Evolutionary conservation across 2,797 vertebrate genomes (phyloP), one percentile per base, ranked within the genome.

Genomic region (Taenioides sp.): DNA sequence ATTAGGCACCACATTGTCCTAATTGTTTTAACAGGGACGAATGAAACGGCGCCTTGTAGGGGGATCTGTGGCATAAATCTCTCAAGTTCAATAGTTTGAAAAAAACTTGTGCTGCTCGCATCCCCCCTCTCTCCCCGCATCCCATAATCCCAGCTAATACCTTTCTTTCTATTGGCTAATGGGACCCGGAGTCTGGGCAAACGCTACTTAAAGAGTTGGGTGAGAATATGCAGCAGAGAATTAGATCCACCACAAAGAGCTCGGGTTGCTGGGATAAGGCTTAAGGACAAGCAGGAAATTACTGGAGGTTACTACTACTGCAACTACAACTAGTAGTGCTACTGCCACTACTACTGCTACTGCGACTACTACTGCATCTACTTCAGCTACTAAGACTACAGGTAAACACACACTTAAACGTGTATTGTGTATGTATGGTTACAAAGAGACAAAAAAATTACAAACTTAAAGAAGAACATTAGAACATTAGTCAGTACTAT

Each of bases 81-180:
- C 89, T 84, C 93, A 94, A 94, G 92, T 95, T 95, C 93, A 94
- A 94, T 95, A 94, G 93, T 94, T 94, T 94, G 90, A 87, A 91
- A 93, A 93, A 92, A 93, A 92, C 90, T 93, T 92, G 92, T 93
- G 91, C 90, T 85, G 88, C 82, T 74, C 65, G 84, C 86, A 78
- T 71, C 90, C 82, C 87, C 84, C 91, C 90, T 79, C 84, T 81
- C 87, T 74, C 76, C 88, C 90, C 89, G 92, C 92, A 93, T 93
- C 91, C 92, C 85, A 87, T 94, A 94, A 95, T 95, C 94, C 93
- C 73, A 63, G 84, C 90, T 92, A 93, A 94, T 93, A 90, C 93
- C 93, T 91, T 93, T 90, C 90, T 92, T 93, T 91, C 93, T 91
- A 94, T 94, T 94, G 94, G 94, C 91, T 93, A 93, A 92, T 92